Conservation (phyloP, 2,888 invertebrate genomes). For the Clostera curtula region DNA sequence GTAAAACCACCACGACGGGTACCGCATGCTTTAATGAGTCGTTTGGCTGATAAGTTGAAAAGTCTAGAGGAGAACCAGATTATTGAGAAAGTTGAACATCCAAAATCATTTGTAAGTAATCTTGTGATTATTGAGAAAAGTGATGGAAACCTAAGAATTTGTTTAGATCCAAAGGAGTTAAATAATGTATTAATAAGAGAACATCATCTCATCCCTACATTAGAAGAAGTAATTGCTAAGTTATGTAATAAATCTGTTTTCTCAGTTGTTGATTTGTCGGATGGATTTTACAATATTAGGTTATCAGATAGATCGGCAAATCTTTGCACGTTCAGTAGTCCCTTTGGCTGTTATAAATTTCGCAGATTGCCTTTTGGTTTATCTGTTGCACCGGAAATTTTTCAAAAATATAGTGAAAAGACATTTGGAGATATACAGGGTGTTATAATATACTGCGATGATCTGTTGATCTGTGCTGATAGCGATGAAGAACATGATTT, state of each 20-base stretch:
- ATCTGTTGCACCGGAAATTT: constrained; percentile 29
- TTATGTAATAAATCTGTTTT: constrained; percentile 16
- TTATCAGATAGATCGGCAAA: too few species aligned
- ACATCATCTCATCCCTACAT: constrained; percentile 11
- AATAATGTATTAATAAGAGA: constrained; percentile 12
- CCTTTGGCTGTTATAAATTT: constrained; percentile 22
- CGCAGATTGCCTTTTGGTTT: constrained; percentile 32
- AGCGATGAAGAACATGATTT: constrained; percentile 12
- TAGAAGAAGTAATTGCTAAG: constrained; percentile 11
- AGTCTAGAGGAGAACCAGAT: constrained; percentile 6
- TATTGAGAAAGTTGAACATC: constrained; percentile 4
- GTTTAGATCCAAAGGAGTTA: constrained; percentile 12
- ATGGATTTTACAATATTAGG: too few species aligned
- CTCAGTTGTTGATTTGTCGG: constrained; percentile 5
- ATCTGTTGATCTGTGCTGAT: constrained; percentile 24
- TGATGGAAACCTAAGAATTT: constrained; percentile 11
- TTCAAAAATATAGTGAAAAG: constrained; percentile 26
- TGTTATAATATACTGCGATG: constrained; percentile 34
- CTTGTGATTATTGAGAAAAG: constrained; percentile 9
- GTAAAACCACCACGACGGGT: constrained; percentile 9
- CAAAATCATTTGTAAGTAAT: constrained; percentile 2
- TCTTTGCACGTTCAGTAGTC: too few species aligned
- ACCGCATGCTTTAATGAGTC: constrained; percentile 9
- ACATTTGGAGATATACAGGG: constrained; percentile 33
- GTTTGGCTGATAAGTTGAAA: constrained; percentile 9